Conservation (phyloP, 2,113 vertebrate species). For the Nibea albiflora region DNA sequence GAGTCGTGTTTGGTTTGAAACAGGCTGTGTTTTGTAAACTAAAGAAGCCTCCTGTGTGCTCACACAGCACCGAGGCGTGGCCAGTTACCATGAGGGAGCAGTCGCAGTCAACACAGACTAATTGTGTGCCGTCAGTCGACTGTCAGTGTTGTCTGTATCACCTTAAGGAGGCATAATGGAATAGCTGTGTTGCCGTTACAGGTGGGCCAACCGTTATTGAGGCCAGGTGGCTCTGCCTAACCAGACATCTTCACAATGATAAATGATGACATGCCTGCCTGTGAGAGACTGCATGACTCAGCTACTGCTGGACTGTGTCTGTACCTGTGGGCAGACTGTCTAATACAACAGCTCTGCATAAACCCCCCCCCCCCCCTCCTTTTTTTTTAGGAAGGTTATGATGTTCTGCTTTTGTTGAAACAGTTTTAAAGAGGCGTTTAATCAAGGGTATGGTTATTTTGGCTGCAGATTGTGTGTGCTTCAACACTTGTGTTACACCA, state of each 20-base stretch:
- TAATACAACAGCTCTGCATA: not conserved
- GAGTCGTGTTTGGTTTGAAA: slow-evolving; percentile 19
- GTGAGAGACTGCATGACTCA: slow-evolving; percentile 58
- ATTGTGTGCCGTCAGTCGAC: slow-evolving; percentile 56
- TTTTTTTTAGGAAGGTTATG: not conserved
- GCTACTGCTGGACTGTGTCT: slow-evolving; percentile 30
- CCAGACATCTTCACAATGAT: slow-evolving; percentile 26
- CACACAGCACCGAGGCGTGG: not conserved
- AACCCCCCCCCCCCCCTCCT: rapidly evolving
- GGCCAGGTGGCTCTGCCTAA: slow-evolving; percentile 68
- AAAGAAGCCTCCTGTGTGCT: slow-evolving; percentile 38
- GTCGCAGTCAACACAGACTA: slow-evolving; percentile 51
- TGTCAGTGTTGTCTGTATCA: slow-evolving; percentile 44
- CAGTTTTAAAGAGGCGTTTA: not conserved
- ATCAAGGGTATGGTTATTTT: not conserved
- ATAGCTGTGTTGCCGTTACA: slow-evolving; percentile 63
- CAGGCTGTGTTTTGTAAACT: slow-evolving; percentile 44
- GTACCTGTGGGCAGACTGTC: slow-evolving; percentile 15
- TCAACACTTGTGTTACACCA: not conserved
- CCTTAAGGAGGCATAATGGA: slow-evolving; percentile 56
- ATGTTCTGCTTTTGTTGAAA: not conserved
- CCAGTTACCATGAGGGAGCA: slow-evolving; percentile 1
- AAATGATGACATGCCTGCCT: slow-evolving; percentile 59
- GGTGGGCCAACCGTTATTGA: slow-evolving; percentile 59
- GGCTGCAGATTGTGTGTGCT: not conserved